Conservation (phyloP, 92 coral and sea anemone genomes). For the Porites rus region DNA sequence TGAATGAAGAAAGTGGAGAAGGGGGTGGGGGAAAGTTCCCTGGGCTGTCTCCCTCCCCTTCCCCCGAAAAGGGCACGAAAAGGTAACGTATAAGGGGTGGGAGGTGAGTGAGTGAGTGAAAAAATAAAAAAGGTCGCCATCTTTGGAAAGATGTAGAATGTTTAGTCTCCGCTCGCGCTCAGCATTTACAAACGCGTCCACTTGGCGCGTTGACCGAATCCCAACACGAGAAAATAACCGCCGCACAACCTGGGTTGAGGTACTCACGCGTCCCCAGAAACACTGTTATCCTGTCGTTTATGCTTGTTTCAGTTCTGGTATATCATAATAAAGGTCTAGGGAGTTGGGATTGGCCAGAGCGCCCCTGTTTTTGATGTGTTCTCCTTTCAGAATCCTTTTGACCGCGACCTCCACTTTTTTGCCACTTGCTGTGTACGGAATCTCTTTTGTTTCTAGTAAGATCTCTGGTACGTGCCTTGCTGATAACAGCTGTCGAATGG, state of each 20-base stretch:
- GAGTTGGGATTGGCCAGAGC: conserved; percentile 94
- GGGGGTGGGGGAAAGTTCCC: too few species aligned
- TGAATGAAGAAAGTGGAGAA: too few species aligned
- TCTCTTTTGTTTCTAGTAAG: conserved; percentile 88
- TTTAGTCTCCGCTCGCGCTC: too few species aligned
- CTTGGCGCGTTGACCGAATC: too few species aligned
- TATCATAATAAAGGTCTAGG: conserved; percentile 77
- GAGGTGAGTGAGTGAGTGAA: too few species aligned
- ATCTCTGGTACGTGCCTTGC: conserved; percentile 95
- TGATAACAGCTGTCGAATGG: conserved; percentile 84
- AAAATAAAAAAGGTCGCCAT: too few species aligned
- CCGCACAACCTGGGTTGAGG: background rate
- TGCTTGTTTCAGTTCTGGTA: conserved; percentile 71
- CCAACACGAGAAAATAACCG: too few species aligned
- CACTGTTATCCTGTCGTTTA: background rate
- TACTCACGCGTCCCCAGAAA: background rate
- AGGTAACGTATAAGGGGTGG: too few species aligned
- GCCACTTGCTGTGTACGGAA: conserved; percentile 98
- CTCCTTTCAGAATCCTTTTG: conserved; percentile 90
- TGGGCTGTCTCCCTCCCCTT: too few species aligned
- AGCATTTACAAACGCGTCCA: too few species aligned
- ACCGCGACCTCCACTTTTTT: conserved; percentile 99
- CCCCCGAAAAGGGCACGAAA: too few species aligned
- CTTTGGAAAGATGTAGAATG: too few species aligned
- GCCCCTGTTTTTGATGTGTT: conserved; percentile 80